Evolutionary conservation across 1,140 invertebrate species (phyloP).

Genomic region (Forficula auricularia): DNA sequence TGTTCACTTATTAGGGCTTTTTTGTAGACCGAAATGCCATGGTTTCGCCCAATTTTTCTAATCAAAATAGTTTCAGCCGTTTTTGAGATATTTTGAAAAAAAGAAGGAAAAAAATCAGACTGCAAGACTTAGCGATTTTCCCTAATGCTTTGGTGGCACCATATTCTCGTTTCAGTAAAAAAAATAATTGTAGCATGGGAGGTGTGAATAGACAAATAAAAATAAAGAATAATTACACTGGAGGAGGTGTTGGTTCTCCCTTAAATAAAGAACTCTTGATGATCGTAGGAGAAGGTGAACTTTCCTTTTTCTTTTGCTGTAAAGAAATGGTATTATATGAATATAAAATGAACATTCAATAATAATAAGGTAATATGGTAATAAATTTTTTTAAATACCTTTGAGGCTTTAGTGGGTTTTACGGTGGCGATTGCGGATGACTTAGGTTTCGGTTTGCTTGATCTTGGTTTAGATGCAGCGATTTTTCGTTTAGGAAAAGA

Average conservation of each 20-base stretch:
- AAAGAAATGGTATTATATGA: too few relatives aligned
- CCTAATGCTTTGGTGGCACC: too few relatives aligned
- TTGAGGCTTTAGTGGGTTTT: constrained; percentile 1
- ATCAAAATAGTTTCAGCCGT: too few relatives aligned
- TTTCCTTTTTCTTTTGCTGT: constrained; percentile 1
- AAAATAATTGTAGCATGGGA: constrained; percentile 4
- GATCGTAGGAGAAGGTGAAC: not conserved
- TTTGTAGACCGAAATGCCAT: too few relatives aligned
- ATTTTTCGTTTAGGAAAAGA: constrained; percentile 19
- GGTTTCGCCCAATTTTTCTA: too few relatives aligned
- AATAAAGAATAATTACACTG: constrained; percentile 21
- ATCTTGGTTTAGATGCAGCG: constrained; percentile 3
- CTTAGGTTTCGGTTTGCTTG: constrained; percentile 3
- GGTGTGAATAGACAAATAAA: not conserved
- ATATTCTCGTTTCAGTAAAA: too few relatives aligned
- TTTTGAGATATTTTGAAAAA: too few relatives aligned
- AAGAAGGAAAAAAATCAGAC: too few relatives aligned
- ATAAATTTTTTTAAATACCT: not conserved
- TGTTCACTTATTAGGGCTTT: too few relatives aligned
- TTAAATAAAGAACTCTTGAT: constrained; percentile 17
- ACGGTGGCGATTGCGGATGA: constrained; percentile 6
- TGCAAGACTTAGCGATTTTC: too few relatives aligned
- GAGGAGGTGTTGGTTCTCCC: constrained; percentile 25
- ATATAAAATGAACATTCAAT: not conserved
- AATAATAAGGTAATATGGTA: not conserved